A percentile compares a stretch with the other conserved stretches of the same genome.
phyloP scores from a whole-genome alignment of 37 sponge, comb jelly and placozoan genomes.

The Theonella swinhoei region DNA sequence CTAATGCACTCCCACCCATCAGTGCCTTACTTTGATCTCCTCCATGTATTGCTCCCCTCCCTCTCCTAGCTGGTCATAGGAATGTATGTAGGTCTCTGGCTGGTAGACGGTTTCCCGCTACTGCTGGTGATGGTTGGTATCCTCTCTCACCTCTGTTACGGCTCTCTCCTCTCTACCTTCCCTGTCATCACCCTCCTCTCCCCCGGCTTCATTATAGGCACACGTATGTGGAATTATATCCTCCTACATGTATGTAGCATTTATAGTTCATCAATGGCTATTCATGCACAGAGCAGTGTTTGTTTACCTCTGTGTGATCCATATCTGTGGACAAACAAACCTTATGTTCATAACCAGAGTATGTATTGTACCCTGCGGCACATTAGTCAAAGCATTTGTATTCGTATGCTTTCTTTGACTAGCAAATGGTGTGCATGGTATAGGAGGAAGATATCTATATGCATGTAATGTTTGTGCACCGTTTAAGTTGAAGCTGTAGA shows the following conservation, averaged over 20 bases:
- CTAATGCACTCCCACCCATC: background rate
- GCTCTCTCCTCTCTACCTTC: constrained; percentile 74
- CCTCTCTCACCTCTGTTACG: constrained; percentile 55
- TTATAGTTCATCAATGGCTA: too few relatives aligned
- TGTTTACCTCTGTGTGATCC: too few relatives aligned
- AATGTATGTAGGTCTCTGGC: constrained; percentile 61
- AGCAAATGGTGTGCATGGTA: too few relatives aligned
- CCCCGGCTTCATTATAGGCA: constrained; percentile 74
- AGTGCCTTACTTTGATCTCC: background rate
- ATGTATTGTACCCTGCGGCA: too few relatives aligned
- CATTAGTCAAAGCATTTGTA: too few relatives aligned
- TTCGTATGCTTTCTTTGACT: too few relatives aligned
- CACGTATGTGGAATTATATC: constrained; percentile 37
- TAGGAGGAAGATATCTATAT: too few relatives aligned
- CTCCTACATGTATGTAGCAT: background rate
- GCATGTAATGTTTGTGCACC: too few relatives aligned
- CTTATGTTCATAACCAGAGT: too few relatives aligned
- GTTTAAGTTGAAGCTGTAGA: too few relatives aligned
- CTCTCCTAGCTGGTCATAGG: constrained; percentile 59
- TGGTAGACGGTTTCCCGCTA: constrained; percentile 75
- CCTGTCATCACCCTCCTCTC: constrained; percentile 81
- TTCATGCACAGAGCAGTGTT: too few relatives aligned
- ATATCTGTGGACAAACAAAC: too few relatives aligned
- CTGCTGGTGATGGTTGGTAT: constrained; percentile 53
- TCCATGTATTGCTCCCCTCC: background rate